Percentiles rank a stretch among this genome's conserved stretches.
Conservation (phyloP, 1,140 invertebrate species). For the Oppia nitens region DNA sequence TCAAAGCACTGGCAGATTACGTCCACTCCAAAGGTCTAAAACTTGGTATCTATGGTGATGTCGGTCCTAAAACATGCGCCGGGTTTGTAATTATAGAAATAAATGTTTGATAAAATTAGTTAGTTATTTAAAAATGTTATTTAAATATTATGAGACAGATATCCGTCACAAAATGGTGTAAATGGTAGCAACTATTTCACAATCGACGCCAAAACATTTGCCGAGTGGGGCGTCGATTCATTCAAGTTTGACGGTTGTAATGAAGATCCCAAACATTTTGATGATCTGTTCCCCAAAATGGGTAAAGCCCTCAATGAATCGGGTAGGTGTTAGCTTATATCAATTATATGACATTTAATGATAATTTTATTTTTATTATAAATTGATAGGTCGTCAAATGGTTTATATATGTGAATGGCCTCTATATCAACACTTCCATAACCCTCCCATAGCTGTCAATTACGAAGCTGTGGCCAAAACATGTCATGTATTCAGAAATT, state of each 20-base stretch:
- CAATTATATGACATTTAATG: neutral
- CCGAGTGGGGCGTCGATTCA: slow-evolving; percentile 29
- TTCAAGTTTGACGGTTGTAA: slow-evolving; percentile 15
- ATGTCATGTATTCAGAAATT: slow-evolving; percentile 45
- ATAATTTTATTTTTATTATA: neutral
- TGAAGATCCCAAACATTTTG: slow-evolving; percentile 21
- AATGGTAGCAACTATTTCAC: slow-evolving; percentile 31
- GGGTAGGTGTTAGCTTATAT: slow-evolving; percentile 16
- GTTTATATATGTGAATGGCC: slow-evolving; percentile 33
- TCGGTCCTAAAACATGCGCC: slow-evolving; percentile 38
- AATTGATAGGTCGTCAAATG: slow-evolving; percentile 25
- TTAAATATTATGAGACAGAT: slow-evolving; percentile 41
- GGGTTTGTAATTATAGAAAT: too few species aligned
- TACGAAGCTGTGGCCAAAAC: slow-evolving; percentile 31
- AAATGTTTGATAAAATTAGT: slow-evolving; percentile 39
- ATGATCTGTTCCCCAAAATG: slow-evolving; percentile 29
- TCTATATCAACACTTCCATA: slow-evolving; percentile 25
- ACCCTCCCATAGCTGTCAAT: slow-evolving; percentile 33
- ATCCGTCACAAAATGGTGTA: slow-evolving; percentile 31
- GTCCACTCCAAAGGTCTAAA: slow-evolving; percentile 35
- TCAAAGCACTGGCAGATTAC: slow-evolving; percentile 59
- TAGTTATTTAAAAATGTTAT: slow-evolving; percentile 41
- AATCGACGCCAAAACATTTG: slow-evolving; percentile 39
- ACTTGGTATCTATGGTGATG: slow-evolving; percentile 41
- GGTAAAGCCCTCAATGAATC: slow-evolving; percentile 29